Evolutionary conservation across 2,113 vertebrate genomes (phyloP).

Genomic region (Budorcas taxicolor): DNA sequence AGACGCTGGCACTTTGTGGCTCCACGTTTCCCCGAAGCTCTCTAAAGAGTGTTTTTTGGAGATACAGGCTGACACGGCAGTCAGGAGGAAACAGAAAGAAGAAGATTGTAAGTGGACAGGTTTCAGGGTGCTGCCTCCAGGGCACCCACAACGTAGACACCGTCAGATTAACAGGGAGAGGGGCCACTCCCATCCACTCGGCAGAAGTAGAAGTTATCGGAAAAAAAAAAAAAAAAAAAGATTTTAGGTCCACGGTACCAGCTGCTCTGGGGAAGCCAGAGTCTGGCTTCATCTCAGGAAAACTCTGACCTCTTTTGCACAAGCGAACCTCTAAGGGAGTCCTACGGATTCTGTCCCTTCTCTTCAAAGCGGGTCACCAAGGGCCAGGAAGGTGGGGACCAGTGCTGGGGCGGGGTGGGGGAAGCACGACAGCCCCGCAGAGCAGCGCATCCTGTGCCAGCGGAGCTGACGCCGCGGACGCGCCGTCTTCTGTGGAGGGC

Average conservation of each 20-base stretch:
- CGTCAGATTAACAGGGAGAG: background rate
- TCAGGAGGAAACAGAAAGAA: background rate
- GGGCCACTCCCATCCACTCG: background rate
- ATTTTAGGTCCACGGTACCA: background rate
- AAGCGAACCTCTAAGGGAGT: background rate
- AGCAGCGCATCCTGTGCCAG: accelerated
- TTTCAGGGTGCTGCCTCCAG: background rate
- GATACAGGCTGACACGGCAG: background rate
- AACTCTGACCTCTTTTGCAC: background rate
- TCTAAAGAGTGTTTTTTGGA: background rate
- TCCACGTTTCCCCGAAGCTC: background rate
- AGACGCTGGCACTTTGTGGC: slow-evolving; percentile 22
- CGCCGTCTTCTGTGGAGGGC: accelerated
- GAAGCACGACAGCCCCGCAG: background rate
- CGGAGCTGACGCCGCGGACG: accelerated
- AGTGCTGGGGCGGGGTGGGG: accelerated
- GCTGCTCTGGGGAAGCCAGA: background rate
- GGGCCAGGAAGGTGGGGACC: background rate
- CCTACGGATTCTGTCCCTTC: background rate
- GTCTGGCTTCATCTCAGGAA: background rate
- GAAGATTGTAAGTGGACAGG: background rate
- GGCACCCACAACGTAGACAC: background rate
- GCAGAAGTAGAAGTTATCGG: background rate
- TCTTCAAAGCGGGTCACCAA: background rate
- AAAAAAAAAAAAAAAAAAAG: background rate